Percentiles rank a stretch among this genome's conserved stretches.
These are phyloP conservation scores for Gadus chalcogrammus DNA, from an alignment of 2,113 vertebrate species.

Conservation along the genomic window DNA sequence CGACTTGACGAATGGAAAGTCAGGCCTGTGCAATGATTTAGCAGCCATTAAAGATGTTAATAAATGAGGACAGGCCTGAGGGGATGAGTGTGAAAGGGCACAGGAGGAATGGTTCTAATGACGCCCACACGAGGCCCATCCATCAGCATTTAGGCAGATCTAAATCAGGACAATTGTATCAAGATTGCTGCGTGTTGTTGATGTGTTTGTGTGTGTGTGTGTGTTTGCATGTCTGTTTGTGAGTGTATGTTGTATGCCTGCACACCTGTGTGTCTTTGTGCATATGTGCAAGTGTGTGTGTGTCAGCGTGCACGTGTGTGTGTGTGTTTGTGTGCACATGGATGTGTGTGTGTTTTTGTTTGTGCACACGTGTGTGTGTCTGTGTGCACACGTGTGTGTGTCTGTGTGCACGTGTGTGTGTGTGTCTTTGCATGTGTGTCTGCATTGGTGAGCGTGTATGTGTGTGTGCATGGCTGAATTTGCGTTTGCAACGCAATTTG, in stretches of 20 bases:
- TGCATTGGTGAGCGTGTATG: no score
- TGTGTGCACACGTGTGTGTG: no score
- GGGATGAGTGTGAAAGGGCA: conserved; percentile 58
- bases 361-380: no score
- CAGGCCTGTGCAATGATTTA: conserved; percentile 57
- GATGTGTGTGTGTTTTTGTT: no score
- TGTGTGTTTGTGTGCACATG: no score
- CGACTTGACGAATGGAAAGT: conserved; percentile 57
- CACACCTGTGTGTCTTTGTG: not conserved
- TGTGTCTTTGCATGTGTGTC: no score
- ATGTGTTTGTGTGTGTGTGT: conserved; percentile 11
- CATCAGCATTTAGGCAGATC: conserved; percentile 52
- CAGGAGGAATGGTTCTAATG: conserved; percentile 59
- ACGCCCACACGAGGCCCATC: conserved; percentile 52
- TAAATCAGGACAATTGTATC: conserved; percentile 58
- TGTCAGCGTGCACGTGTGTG: no score
- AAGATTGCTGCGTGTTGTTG: conserved; percentile 36
- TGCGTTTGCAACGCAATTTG: no score
- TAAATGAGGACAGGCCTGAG: conserved; percentile 59
- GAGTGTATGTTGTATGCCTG: not conserved
- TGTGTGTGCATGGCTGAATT: no score
- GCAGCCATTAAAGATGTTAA: conserved; percentile 64
- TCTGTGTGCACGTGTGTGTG: not conserved
- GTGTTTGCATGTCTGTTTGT: not conserved
- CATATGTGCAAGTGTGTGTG: not conserved